These are phyloP conservation scores for Nasonia longicornis DNA, from an alignment of 1,140 invertebrate genomes.

Conservation along the genomic window DNA sequence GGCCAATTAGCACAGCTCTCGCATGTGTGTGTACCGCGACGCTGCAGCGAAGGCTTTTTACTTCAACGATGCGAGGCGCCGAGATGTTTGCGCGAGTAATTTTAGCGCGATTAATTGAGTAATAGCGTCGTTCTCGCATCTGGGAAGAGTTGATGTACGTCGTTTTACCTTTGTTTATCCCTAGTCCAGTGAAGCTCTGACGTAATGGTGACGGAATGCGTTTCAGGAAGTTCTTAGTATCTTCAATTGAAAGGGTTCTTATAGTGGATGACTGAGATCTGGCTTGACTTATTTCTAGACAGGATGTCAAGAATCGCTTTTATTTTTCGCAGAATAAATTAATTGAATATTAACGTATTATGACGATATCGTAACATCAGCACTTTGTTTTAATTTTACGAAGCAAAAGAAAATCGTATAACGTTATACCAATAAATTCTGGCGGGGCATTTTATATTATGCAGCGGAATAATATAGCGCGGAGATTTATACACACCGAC, in stretches of 20 bases:
- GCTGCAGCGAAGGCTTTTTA: neutral
- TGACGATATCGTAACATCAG: no score
- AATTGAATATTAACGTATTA: no score
- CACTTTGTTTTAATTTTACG: neutral
- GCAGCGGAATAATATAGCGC: neutral
- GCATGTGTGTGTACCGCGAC: neutral
- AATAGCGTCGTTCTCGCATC: neutral
- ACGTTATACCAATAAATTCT: neutral
- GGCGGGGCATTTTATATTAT: neutral
- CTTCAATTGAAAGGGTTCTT: neutral
- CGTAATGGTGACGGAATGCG: neutral
- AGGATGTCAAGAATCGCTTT: no score
- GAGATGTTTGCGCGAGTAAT: neutral
- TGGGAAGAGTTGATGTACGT: neutral
- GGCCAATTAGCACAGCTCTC: neutral
- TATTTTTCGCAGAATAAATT: no score
- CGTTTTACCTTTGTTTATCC: neutral
- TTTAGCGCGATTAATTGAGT: conserved; percentile 18
- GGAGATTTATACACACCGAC: neutral
- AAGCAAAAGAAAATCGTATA: neutral
- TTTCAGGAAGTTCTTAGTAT: neutral
- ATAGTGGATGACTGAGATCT: neutral
- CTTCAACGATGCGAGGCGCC: neutral
- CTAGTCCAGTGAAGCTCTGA: neutral
- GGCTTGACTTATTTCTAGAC: neutral